Evolutionary conservation across 30 jellyfish, hydroid and myxozoan genomes (phyloP), one percentile per base, ranked within the genome.

Genomic region (Aurelia coerulea): DNA sequence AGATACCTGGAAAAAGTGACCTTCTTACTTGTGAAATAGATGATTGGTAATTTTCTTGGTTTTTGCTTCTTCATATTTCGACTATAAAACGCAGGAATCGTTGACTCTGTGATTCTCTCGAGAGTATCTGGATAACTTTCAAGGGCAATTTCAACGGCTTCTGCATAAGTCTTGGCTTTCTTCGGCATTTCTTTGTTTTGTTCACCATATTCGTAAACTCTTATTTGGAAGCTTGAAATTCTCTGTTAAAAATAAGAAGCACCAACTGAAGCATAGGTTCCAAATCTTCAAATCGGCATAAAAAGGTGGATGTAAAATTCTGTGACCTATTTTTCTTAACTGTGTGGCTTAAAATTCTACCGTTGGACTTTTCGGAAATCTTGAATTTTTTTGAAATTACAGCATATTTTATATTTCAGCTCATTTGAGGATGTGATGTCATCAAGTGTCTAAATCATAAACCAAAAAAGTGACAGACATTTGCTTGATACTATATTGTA

Each of bases 91-190:
- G 81, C 68, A 5, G 88, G 88, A 62, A 88, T 78, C 11, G 82
- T 69, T 64, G 62, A 73, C n/a, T 60, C 91, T 8, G 89, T 78
- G 68, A 88, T 78, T 59, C 87, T 69, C 53, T 63, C 74, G 32
- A 88, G 58, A 34, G 51, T 33, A 51, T 88, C 96, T 5, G 96
- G 96, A 54, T 78, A 88, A 62, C 96, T 88, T 19, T 88, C 96
- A 68, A 74, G 32, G n/a, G 91, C 96, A 33, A 65, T 56, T 50
- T 78, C 68, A 10, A 79, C 78, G 16, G 96, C 96, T 34, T 88
- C 85, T 39, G 79, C 83, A 33, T 78, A 88, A 17, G 56, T 68
- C 29, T 23, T 14, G 4, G 73, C 96, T 41, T 58, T 62, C 51
- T 32, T 62, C 14, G 96, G 88, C 62, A 14, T 34, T 59, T 77